Evolutionary conservation across 2,797 vertebrate genomes (phyloP).

Genomic region (Cryptoblepharus egeriae): DNA sequence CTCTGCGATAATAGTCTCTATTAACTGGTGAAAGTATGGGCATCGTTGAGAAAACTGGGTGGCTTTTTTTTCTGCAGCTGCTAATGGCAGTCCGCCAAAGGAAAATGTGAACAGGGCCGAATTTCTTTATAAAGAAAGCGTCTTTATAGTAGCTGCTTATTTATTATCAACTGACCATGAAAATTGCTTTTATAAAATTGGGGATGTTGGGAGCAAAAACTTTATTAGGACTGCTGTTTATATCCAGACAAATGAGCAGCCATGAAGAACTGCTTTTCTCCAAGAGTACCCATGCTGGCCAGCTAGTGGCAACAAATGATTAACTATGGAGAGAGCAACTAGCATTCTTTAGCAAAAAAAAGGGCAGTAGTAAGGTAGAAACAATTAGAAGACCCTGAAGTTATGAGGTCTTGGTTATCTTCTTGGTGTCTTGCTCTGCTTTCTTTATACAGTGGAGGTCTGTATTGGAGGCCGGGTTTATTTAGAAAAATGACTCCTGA

Average conservation of each 20-base stretch:
- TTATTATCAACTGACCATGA: neutral
- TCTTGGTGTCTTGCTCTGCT: neutral
- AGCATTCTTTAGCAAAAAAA: slow-evolving; percentile 15
- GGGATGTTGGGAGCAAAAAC: neutral
- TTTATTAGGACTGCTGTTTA: slow-evolving; percentile 1
- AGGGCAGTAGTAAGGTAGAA: slow-evolving; percentile 8
- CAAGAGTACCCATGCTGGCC: slow-evolving; percentile 75
- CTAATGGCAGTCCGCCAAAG: neutral
- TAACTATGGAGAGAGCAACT: slow-evolving; percentile 69
- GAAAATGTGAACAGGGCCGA: neutral
- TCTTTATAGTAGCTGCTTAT: neutral
- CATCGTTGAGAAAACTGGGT: neutral
- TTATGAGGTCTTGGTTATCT: neutral
- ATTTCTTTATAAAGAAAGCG: accelerated
- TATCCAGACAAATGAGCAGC: slow-evolving; percentile 1
- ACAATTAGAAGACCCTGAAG: neutral
- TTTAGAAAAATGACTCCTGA: neutral
- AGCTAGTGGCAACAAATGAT: slow-evolving; percentile 82
- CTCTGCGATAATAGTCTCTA: neutral
- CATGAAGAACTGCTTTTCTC: slow-evolving; percentile 49
- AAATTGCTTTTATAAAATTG: neutral
- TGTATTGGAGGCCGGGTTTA: neutral
- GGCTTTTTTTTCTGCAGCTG: neutral
- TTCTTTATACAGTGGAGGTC: neutral
- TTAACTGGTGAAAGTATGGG: neutral